Evolutionary conservation across 2,888 invertebrate species (phyloP).

Genomic region (Stenodera caucasica): DNA sequence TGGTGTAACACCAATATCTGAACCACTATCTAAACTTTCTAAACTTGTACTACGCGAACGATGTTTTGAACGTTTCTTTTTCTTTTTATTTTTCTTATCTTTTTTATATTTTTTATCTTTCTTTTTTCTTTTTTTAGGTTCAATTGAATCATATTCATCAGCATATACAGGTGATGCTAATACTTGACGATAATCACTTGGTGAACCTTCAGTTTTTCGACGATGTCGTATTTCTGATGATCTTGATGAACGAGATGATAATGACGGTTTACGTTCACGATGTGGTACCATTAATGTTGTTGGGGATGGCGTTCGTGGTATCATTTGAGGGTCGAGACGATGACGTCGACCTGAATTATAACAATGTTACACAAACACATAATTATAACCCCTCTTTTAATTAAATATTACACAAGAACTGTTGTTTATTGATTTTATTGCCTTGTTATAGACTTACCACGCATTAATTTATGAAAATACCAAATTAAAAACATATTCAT

Average conservation of each 20-base stretch:
- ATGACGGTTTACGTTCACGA: constrained; percentile 53
- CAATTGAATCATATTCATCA: constrained; percentile 59
- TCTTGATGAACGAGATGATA: constrained; percentile 53
- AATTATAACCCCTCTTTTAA: not conserved
- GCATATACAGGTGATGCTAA: constrained; percentile 43
- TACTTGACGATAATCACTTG: constrained; percentile 42
- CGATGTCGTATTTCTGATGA: constrained; percentile 52
- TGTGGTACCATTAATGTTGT: constrained; percentile 42
- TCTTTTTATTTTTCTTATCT: constrained; percentile 68
- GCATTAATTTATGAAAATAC: not conserved
- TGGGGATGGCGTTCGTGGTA: constrained; percentile 58
- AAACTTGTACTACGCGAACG: constrained; percentile 66
- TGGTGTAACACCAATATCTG: constrained; percentile 45
- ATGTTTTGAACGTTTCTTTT: constrained; percentile 70
- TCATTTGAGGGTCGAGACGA: constrained; percentile 54
- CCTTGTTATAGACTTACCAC: not conserved
- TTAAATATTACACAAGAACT: not conserved
- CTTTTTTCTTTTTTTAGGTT: constrained; percentile 63
- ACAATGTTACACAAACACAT: not conserved
- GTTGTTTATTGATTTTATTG: not conserved
- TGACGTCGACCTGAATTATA: constrained; percentile 40
- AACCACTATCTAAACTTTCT: constrained; percentile 61
- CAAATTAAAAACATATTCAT: not conserved
- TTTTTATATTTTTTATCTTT: constrained; percentile 76
- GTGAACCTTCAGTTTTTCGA: constrained; percentile 48